Evolutionary conservation across 1,140 invertebrate species (phyloP), one percentile per base, ranked within the genome.

Genomic region (Drosophila malerkotliana): DNA sequence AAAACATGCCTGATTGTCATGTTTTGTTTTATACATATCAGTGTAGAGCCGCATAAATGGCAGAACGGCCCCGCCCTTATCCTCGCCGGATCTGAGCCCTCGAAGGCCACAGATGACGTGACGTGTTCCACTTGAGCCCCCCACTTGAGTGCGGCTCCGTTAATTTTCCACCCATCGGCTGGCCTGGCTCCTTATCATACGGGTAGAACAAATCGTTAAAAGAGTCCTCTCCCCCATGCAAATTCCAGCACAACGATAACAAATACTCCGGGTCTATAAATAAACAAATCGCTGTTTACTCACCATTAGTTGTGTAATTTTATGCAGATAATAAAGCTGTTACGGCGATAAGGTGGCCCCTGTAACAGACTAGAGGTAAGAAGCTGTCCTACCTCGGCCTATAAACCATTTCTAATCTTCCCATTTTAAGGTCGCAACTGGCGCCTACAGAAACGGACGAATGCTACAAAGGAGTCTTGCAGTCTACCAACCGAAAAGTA

Each of bases 221-320:
- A 51, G 34, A 69, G 66, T 68, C 63, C 63, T 68, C 59, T 64
- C 26, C 63, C 49, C 63, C 47, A 71, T 71, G 67, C 66, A 69
- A 69, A 69, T 68, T 55, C 34, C 44, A 54, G 68, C 61, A 32
- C 21, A 54, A 47, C 55, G 62, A 68, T 68, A 68, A 68, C 72
- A 58, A 74, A 75, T 66, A 66, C 30, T 34, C 9, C 3, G 34
- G 10, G 34, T 37, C 52, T 69, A 71, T 72, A 72, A 59, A 72
- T 61, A 72, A 47, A 24, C 37, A 21, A 57, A 61, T 61, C 32
- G 34, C 18, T 26, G 30, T 62, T 48, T 62, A 21, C 44, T 26
- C 44, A 26, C 34, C 68, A 75, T 75, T 75, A 75, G 72, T 74
- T 74, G 72, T 75, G 71, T 75, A 66, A 75, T 75, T 75, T 74